Evolutionary conservation across 2,113 vertebrate genomes (phyloP), one percentile per base, ranked within the genome.

Genomic region (Anoplopoma fimbria): DNA sequence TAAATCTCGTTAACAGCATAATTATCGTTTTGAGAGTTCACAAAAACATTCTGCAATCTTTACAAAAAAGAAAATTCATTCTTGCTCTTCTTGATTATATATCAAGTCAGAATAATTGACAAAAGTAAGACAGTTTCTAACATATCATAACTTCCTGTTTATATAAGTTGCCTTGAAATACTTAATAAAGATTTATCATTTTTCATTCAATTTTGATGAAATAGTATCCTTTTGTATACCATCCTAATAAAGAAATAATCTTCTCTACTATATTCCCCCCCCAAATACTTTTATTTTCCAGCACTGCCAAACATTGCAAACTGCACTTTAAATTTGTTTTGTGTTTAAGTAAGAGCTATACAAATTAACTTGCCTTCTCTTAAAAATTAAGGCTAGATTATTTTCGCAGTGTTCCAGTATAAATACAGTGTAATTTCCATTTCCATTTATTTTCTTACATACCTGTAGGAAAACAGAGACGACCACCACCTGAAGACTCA

Each of bases 381-480:
- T 65, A 7, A 64, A 36, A 53, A 2, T 17, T 29, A 6, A 31
- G 19, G 5, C 55, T 36, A 21, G 34, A 4, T 64, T 23, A 1
- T 61, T 7, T 19, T 17, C 17, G 17, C 38, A 74, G 10, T 53
- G 45, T 55, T 60, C n/a, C n/a, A 58, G 4, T 3, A 14, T 29
- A 5, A 70, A 49, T 7, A 69, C 1, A 21, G 27, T 9, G 1
- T 17, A 2, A 13, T 10, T 7, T 65, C 9, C 19, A 67, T 29
- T 34, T 40, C 3, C 57, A 1, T 23, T 55, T 29, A 10, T 23
- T 14, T 8, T 2, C 67, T 38, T 38, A 58, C 61, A 0, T 85
- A 93, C 91, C 89, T 92, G 90, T 7, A 90, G 51, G n/a, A 89
- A 61, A 74, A 91, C 45, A 25, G 79, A 77, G 68, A 88, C 36